These are phyloP conservation scores for Himantopus leucocephalus DNA, from an alignment of 2,113 vertebrate species.

Conservation along the genomic window DNA sequence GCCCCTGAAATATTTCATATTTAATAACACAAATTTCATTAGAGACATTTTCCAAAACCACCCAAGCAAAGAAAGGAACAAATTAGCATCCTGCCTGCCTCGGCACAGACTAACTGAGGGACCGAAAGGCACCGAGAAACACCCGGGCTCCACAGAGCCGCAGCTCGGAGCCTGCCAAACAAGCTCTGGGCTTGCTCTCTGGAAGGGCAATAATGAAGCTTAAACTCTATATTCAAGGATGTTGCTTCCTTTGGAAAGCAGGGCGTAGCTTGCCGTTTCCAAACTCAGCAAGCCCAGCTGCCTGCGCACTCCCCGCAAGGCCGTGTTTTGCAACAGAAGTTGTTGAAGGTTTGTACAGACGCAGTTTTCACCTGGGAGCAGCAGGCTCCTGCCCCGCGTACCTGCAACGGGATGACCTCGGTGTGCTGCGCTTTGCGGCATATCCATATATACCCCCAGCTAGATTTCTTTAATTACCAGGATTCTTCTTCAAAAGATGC, in stretches of 20 bases:
- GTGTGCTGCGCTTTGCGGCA: too few relatives aligned
- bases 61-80: not conserved
- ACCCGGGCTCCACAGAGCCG: rapidly evolving
- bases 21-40: not conserved
- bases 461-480: not conserved
- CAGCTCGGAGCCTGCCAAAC: not conserved
- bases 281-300: not conserved
- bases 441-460: not conserved
- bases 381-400: not conserved
- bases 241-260: not conserved
- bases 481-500: not conserved
- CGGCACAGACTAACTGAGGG: rapidly evolving
- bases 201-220: not conserved
- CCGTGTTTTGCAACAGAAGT: not conserved
- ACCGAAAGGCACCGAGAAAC: not conserved
- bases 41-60: not conserved
- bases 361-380: not conserved
- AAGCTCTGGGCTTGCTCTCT: not conserved
- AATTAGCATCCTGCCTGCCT: not conserved
- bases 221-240: not conserved
- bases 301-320: not conserved
- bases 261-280: not conserved
- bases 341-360: not conserved
- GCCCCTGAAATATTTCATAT: not conserved
- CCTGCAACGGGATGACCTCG: rapidly evolving